A percentile compares a stretch with the other conserved stretches of the same genome.
Conservation (phyloP, 2,113 vertebrate species). For the Girardinichthys multiradiatus region DNA sequence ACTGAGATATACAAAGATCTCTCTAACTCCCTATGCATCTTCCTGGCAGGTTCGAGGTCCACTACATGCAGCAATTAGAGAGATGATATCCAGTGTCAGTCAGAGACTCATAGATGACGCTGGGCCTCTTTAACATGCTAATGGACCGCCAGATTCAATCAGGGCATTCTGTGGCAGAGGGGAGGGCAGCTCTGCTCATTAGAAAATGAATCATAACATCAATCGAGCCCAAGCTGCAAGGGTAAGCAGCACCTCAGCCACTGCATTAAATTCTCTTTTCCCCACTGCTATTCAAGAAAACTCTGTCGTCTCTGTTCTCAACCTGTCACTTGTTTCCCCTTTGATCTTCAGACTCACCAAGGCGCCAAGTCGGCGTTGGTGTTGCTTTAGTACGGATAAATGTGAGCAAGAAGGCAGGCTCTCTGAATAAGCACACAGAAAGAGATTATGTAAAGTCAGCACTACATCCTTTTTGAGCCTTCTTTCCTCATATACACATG, state of each 20-base stretch:
- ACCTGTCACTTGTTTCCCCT: not conserved
- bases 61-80: constrained; percentile 78
- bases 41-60: constrained; percentile 52
- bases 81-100: constrained; percentile 84
- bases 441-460: constrained; percentile 45
- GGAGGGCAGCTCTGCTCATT: constrained; percentile 70
- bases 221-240: constrained; percentile 62
- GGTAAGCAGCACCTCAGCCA: constrained; percentile 56
- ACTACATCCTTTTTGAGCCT: constrained; percentile 13
- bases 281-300: constrained; percentile 15
- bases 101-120: constrained; percentile 80
- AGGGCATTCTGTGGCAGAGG: constrained; percentile 71
- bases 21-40: constrained; percentile 15
- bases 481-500: constrained; percentile 3
- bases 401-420: constrained; percentile 12
- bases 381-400: not conserved
- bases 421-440: constrained; percentile 49
- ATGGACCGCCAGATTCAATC: constrained; percentile 81
- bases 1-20: constrained; percentile 52
- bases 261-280: constrained; percentile 10
- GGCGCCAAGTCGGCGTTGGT: not conserved
- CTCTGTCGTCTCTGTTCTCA: not conserved
- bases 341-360: not conserved
- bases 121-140: constrained; percentile 80
- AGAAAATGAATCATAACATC: constrained; percentile 78